phyloP scores from a whole-genome alignment of 1,140 invertebrate genomes.

The Bombus picipes region DNA sequence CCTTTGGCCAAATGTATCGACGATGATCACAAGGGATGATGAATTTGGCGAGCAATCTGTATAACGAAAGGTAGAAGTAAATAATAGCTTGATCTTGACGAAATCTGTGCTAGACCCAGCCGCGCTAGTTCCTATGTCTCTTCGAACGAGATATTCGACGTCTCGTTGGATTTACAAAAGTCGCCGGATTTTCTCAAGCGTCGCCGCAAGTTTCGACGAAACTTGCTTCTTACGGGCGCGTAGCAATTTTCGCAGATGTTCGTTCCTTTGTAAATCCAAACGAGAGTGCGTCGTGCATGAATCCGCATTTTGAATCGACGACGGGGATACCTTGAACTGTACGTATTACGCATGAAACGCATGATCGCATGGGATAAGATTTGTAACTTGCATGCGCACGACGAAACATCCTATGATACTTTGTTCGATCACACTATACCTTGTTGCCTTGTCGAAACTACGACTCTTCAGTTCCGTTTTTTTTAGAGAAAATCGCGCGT shows the following conservation, averaged over 20 bases:
- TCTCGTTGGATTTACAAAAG: background rate
- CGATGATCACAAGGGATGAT: background rate
- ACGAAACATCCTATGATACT: slow-evolving; percentile 14
- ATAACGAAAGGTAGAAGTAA: slow-evolving; percentile 15
- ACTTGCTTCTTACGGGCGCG: no score
- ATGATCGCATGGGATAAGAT: slow-evolving; percentile 9
- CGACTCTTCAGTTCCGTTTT: background rate
- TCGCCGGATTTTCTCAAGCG: no score
- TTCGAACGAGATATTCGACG: background rate
- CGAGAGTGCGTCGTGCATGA: background rate
- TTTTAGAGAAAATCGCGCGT: no score
- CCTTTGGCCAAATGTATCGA: background rate
- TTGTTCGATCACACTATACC: slow-evolving; percentile 26
- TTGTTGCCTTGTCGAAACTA: slow-evolving; percentile 18
- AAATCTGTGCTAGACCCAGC: background rate
- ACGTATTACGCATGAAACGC: slow-evolving; percentile 50
- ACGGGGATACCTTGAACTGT: slow-evolving; percentile 38
- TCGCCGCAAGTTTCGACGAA: no score
- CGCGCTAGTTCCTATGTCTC: background rate
- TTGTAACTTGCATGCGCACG: slow-evolving; percentile 13
- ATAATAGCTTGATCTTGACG: background rate
- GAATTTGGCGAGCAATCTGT: slow-evolving; percentile 44
- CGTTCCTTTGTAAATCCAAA: background rate
- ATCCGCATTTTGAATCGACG: slow-evolving; percentile 25
- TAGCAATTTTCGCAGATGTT: no score